Percentiles rank a stretch among this genome's conserved stretches.
phyloP scores from a whole-genome alignment of 2,797 vertebrate genomes.

The Brachymystax lenok region DNA sequence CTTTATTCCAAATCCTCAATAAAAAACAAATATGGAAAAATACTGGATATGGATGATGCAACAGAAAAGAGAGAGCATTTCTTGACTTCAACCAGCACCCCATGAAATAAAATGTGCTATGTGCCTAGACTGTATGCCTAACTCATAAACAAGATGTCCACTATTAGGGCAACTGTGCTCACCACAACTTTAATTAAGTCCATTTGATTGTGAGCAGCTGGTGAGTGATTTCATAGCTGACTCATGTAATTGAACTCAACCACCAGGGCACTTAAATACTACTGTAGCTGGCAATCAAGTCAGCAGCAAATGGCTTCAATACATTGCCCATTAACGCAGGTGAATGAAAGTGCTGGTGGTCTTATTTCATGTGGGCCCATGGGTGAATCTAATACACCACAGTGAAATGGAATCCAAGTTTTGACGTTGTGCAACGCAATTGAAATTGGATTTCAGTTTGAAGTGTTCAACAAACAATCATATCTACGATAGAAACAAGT shows the following conservation, averaged over 20 bases:
- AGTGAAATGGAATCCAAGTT: background rate
- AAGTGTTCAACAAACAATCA: background rate
- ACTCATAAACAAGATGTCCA: background rate
- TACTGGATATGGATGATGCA: background rate
- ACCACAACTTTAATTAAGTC: background rate
- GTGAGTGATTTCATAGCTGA: background rate
- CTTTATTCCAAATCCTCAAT: background rate
- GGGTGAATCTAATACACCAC: background rate
- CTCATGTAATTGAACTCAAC: background rate
- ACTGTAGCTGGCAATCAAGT: slow-evolving; percentile 2
- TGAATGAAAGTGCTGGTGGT: background rate
- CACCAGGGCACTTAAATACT: background rate
- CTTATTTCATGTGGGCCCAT: background rate
- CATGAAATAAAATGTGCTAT: background rate
- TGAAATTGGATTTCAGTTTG: background rate
- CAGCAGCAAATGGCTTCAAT: background rate
- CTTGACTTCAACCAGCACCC: background rate
- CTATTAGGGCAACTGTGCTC: background rate
- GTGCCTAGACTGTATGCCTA: background rate
- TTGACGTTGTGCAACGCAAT: background rate
- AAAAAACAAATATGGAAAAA: background rate
- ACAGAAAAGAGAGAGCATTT: background rate
- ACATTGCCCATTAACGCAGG: background rate
- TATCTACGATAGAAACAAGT: background rate
- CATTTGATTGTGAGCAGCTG: background rate